phyloP scores from a whole-genome alignment of 2,113 vertebrate species.

The Podarcis raffonei region DNA sequence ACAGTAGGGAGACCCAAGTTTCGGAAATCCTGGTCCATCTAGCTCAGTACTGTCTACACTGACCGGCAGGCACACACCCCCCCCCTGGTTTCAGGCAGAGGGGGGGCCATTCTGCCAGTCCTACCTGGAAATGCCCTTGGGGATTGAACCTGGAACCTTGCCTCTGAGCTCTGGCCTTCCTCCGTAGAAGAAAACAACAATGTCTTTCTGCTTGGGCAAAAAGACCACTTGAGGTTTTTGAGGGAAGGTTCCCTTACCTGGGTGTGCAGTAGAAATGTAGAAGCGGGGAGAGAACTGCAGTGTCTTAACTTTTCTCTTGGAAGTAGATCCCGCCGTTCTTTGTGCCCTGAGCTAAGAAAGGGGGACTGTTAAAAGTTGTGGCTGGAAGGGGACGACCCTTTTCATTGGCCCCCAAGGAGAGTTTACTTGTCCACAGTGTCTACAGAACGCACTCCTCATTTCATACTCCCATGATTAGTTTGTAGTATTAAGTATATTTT shows the following conservation, averaged over 20 bases:
- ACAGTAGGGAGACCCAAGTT: too few species aligned
- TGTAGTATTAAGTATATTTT: constrained; percentile 28
- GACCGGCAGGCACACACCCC: too few species aligned
- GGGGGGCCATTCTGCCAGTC: too few species aligned
- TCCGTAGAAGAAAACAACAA: neutral
- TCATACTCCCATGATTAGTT: constrained; percentile 38
- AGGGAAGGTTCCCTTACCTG: too few species aligned
- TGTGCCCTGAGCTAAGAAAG: neutral
- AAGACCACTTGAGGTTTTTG: too few species aligned
- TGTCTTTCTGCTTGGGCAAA: neutral
- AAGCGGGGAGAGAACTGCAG: neutral
- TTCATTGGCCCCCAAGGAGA: neutral
- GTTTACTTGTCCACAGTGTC: neutral
- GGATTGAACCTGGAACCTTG: too few species aligned
- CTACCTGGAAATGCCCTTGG: too few species aligned
- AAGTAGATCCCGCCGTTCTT: neutral
- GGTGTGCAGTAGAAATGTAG: neutral
- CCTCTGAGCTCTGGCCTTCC: too few species aligned
- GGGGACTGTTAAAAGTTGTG: neutral
- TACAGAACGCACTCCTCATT: neutral
- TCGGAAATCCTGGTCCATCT: too few species aligned
- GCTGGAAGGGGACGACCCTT: accelerated
- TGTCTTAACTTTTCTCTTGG: neutral
- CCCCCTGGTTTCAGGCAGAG: too few species aligned
- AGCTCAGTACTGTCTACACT: too few species aligned